A percentile compares a stretch with the other conserved stretches of the same genome.
phyloP scores from a whole-genome alignment of 2,888 invertebrate species.

The Carabus problematicus region DNA sequence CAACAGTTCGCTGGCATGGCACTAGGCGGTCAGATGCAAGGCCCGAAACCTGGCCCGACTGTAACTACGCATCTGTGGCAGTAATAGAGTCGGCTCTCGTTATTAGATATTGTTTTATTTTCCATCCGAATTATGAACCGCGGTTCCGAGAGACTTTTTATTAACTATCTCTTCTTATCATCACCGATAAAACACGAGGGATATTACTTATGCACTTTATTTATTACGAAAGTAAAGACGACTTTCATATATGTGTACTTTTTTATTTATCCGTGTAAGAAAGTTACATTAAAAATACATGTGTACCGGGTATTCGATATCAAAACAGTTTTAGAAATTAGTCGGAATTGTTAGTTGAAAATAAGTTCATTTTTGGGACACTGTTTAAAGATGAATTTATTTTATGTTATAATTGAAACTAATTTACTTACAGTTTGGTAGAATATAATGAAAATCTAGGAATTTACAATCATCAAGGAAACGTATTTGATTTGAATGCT shows the following conservation, averaged over 20 bases:
- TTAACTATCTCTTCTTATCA: conserved; percentile 20
- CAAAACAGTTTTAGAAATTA: conserved; percentile 8
- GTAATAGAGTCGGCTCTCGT: conserved; percentile 48
- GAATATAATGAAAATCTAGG: conserved; percentile 13
- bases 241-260: background rate
- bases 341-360: background rate
- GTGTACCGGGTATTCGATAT: background rate
- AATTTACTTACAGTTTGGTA: conserved; percentile 24
- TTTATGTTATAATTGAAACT: conserved; percentile 17
- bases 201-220: conserved; percentile 26
- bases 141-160: conserved; percentile 22
- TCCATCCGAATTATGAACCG: conserved; percentile 36
- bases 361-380: background rate
- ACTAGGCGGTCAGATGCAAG: conserved; percentile 50
- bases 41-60: conserved; percentile 32
- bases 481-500: conserved; percentile 23
- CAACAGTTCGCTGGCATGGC: conserved; percentile 64
- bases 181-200: conserved; percentile 11
- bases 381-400: conserved; percentile 20
- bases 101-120: conserved; percentile 29
- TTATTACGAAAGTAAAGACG: conserved; percentile 10
- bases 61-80: conserved; percentile 57
- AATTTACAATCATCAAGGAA: conserved; percentile 18
- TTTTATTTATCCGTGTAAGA: background rate
- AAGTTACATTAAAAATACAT: background rate